These are phyloP conservation scores for Hesperophylax magnus DNA, from an alignment of 1,140 invertebrate genomes.

Conservation along the genomic window DNA sequence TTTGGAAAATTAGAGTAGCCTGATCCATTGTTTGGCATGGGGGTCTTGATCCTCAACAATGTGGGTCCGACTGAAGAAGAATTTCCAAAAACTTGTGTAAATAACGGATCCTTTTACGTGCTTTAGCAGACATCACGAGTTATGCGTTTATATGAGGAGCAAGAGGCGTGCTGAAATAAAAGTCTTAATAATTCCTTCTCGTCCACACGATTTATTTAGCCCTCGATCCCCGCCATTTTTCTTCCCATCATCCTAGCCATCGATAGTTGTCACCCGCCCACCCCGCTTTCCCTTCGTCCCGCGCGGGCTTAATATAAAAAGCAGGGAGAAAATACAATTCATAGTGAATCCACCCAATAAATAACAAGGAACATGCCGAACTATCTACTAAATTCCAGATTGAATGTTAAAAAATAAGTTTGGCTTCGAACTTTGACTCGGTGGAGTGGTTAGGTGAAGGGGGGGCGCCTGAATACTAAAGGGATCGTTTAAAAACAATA, in stretches of 20 bases:
- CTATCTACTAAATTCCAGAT: conserved; percentile 32
- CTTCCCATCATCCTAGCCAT: conserved; percentile 24
- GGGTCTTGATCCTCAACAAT: no score
- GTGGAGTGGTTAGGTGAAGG: not conserved
- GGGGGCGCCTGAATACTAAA: conserved; percentile 18
- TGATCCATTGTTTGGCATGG: no score
- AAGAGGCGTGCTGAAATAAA: not conserved
- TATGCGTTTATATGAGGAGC: no score
- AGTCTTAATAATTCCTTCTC: conserved; percentile 15
- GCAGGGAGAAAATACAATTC: conserved; percentile 20
- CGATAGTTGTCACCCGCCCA: conserved; percentile 16
- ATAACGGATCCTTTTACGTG: no score
- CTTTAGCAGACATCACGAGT: no score
- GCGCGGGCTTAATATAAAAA: conserved; percentile 16
- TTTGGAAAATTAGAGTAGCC: no score
- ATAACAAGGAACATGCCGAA: conserved; percentile 22
- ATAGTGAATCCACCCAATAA: conserved; percentile 33
- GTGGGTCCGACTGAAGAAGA: not conserved
- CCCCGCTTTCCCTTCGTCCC: not conserved
- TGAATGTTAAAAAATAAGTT: conserved; percentile 40
- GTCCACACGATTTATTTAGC: conserved; percentile 25
- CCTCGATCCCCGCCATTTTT: not conserved
- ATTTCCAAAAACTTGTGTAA: no score
- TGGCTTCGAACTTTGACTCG: conserved; percentile 26
- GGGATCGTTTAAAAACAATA: conserved; percentile 38